phyloP scores from a whole-genome alignment of 1,140 invertebrate species.

The Paraescarpia echinospica region DNA sequence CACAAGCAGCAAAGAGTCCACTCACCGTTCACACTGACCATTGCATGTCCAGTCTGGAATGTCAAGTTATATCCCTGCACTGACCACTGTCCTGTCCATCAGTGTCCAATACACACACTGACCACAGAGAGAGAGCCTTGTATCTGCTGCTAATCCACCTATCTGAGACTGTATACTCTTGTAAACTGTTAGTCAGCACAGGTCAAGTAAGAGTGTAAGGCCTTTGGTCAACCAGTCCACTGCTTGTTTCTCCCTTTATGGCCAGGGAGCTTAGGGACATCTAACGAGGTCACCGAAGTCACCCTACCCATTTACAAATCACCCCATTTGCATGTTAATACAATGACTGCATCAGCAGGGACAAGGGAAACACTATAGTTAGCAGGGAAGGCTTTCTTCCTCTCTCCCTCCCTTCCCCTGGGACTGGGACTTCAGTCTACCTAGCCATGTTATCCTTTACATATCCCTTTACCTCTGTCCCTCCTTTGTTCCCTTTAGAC shows the following conservation, averaged over 20 bases:
- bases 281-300: not conserved
- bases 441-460: not conserved
- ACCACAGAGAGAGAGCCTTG: not conserved
- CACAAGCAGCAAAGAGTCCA: too few relatives aligned
- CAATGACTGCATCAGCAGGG: not conserved
- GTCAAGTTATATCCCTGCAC: not conserved
- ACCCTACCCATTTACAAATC: not conserved
- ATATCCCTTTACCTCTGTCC: not conserved
- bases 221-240: not conserved
- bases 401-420: not conserved
- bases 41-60: not conserved
- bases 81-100: not conserved
- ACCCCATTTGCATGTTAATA: slow-evolving; percentile 1
- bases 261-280: not conserved
- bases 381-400: not conserved
- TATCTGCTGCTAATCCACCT: not conserved
- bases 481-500: not conserved
- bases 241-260: not conserved
- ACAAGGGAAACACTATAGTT: slow-evolving; percentile 5
- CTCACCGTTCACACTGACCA: too few relatives aligned
- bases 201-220: not conserved
- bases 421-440: not conserved
- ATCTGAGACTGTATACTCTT: not conserved
- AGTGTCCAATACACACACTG: not conserved
- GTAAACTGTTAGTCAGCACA: not conserved